These are phyloP conservation scores for Tricholaema leucomelas DNA, from an alignment of 2,113 vertebrate species.

Conservation along the genomic window DNA sequence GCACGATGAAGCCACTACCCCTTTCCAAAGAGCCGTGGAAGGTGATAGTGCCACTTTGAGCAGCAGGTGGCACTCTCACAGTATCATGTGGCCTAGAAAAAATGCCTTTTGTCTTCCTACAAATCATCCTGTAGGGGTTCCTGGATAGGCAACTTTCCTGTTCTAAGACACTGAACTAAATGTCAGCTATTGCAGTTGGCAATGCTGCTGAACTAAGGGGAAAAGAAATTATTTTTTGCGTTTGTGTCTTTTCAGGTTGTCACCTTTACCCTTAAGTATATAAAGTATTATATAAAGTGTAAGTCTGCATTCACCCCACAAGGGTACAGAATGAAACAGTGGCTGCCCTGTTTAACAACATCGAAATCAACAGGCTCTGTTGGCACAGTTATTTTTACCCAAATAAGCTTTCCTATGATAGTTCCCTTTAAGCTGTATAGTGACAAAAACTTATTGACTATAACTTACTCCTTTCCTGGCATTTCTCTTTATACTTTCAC, in stretches of 20 bases:
- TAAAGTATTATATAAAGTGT: too few relatives aligned
- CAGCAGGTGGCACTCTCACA: background rate
- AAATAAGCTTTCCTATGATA: background rate
- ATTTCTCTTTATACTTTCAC: too few relatives aligned
- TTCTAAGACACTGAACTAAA: background rate
- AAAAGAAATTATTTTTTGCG: background rate
- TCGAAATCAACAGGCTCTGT: background rate
- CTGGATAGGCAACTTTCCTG: too few relatives aligned
- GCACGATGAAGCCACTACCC: background rate
- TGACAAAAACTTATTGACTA: background rate
- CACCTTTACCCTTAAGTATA: too few relatives aligned
- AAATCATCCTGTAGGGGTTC: background rate
- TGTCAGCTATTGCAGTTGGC: background rate
- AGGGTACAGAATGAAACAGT: background rate
- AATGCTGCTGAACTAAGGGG: background rate
- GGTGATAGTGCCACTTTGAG: accelerated
- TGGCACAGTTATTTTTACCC: background rate
- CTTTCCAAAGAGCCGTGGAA: too few relatives aligned
- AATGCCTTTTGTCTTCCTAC: accelerated
- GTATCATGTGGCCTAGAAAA: accelerated
- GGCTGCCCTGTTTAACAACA: background rate
- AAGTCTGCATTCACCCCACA: too few relatives aligned
- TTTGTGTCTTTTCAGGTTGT: background rate
- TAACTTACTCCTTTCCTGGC: background rate
- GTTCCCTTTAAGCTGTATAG: background rate